These are phyloP conservation scores for Poecilia latipinna DNA, from an alignment of 2,113 vertebrate genomes.

Conservation along the genomic window DNA sequence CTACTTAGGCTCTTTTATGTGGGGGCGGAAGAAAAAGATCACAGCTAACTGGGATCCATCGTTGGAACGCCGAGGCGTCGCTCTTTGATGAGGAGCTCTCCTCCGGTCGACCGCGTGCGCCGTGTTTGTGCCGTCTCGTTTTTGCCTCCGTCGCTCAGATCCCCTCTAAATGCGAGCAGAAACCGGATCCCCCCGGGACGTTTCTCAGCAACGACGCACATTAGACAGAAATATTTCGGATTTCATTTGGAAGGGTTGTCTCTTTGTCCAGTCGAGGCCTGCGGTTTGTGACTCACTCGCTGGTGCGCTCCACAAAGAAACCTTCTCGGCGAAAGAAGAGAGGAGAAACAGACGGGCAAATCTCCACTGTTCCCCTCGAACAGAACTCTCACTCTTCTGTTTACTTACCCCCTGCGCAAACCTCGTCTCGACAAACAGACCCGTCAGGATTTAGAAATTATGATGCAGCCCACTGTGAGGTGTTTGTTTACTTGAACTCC, in stretches of 20 bases:
- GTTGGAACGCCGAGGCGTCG: constrained; percentile 22
- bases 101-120: constrained; percentile 22
- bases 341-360: constrained; percentile 39
- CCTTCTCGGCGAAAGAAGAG: constrained; percentile 38
- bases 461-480: constrained; percentile 35
- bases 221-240: constrained; percentile 70
- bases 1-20: neutral
- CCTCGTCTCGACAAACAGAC: constrained; percentile 64
- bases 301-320: constrained; percentile 20
- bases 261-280: constrained; percentile 56
- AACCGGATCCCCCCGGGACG: constrained; percentile 25
- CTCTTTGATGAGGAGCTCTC: constrained; percentile 30
- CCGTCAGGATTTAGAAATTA: constrained; percentile 42
- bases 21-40: neutral
- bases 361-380: constrained; percentile 49
- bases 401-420: constrained; percentile 37
- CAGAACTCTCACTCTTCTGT: constrained; percentile 52
- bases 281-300: constrained; percentile 67
- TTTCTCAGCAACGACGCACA: constrained; percentile 48
- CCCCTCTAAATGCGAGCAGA: constrained; percentile 35
- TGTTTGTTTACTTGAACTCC: constrained; percentile 71
- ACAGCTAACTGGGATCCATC: constrained; percentile 18
- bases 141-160: constrained; percentile 24
- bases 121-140: constrained; percentile 33
- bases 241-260: constrained; percentile 44